A percentile compares a stretch with the other conserved stretches of the same genome.
Conservation (phyloP, 2,888 invertebrate genomes). For the Aporophyla lueneburgensis region DNA sequence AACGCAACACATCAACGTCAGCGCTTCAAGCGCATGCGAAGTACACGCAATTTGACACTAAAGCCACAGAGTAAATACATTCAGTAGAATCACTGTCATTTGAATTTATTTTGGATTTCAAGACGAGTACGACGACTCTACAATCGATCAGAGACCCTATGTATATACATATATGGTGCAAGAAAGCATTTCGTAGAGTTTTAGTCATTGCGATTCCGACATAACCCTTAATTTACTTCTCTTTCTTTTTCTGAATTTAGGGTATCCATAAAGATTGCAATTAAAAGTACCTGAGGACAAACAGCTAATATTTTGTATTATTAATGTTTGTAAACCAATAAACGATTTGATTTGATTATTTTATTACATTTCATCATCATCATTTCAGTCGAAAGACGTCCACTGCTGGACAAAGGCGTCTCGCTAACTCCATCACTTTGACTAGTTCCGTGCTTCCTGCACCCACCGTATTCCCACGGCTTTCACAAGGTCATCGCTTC, state of each 20-base stretch:
- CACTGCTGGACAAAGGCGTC: no score
- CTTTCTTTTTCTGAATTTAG: neutral
- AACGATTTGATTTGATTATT: no score
- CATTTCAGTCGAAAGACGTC: no score
- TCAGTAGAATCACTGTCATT: neutral
- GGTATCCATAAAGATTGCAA: neutral
- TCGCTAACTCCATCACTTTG: no score
- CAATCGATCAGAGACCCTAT: neutral
- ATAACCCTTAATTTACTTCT: neutral
- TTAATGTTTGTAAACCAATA: no score
- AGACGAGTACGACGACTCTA: neutral
- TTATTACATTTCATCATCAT: no score
- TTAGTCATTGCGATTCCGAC: neutral
- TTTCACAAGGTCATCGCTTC: no score
- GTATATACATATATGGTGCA: neutral
- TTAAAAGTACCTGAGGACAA: neutral
- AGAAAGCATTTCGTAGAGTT: neutral
- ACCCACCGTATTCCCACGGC: no score
- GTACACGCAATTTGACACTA: constrained; percentile 20
- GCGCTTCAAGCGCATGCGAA: constrained; percentile 20
- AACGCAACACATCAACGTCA: constrained; percentile 19
- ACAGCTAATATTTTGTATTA: no score
- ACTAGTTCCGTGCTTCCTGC: no score
- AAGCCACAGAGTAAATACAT: neutral
- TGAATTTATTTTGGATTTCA: neutral